Conservation (phyloP, 2,797 vertebrate species). For the Muscicapa comitata region DNA sequence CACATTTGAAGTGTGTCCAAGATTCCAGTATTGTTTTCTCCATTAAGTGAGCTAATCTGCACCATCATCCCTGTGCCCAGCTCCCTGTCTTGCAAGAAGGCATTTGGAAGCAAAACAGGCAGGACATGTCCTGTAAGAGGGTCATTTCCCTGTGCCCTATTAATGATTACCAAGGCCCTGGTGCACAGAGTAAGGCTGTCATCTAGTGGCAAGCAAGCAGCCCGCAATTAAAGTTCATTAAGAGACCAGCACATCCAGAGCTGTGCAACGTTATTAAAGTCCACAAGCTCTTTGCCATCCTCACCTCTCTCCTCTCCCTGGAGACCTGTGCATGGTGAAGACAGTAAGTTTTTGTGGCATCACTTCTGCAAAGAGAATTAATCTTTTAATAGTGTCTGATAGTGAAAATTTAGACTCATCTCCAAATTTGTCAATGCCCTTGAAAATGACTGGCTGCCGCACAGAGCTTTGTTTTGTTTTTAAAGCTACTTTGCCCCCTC, state of each 20-base stretch:
- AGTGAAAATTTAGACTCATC: neutral
- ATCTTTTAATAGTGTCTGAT: neutral
- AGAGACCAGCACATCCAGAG: neutral
- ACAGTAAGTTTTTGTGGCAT: neutral
- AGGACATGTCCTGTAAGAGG: neutral
- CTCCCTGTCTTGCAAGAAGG: neutral
- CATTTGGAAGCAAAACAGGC: neutral
- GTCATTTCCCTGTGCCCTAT: neutral
- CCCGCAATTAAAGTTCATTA: constrained; percentile 1
- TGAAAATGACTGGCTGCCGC: neutral
- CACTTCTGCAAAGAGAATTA: neutral
- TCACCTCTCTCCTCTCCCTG: neutral
- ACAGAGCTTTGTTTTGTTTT: neutral
- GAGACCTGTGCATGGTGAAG: neutral
- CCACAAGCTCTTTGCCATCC: neutral
- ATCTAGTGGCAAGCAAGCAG: constrained; percentile 38
- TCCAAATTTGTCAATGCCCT: neutral
- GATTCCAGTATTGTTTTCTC: neutral
- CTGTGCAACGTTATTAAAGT: rapidly evolving
- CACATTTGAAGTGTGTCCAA: neutral
- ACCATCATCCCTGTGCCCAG: neutral
- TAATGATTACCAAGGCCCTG: neutral
- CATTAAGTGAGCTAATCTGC: neutral
- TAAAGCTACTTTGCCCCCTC: neutral
- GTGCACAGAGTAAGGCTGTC: constrained; percentile 32